Base-by-base conservation (phyloP, 2,113 vertebrate species). In the Mormyrus iriodes region DNA sequence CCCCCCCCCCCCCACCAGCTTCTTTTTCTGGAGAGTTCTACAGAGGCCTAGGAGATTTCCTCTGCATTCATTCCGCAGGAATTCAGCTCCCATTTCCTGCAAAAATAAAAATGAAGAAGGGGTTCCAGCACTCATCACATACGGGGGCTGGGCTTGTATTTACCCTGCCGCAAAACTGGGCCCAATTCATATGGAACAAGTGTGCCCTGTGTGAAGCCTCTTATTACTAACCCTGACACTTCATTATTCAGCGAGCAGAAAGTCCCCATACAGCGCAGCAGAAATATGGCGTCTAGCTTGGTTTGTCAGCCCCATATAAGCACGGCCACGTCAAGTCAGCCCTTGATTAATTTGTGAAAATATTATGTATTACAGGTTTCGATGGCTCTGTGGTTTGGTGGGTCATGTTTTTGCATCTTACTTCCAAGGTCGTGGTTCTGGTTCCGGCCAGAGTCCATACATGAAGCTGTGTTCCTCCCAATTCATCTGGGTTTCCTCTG, bases 21-120 rank as follows among this genome's bases (percentile, higher is more conserved):
- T 92, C 93, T 93, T 93, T 91, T 94, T 92, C 93, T 90, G 88
- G 90, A 93, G 94, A 91, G 91, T 94, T 94, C 94, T 91, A 92
- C 92, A 94, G 94, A 94, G 93, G 95, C 93, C 96, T 95, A 96
- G 95, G 97, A 97, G 96, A 97, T 97, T 98, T 98, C 98, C 98
- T 97, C 96, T 96, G 96, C 96, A 97, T 96, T 97, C 96, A 93
- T 97, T 97, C 95, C 92, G 93, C 96, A 98, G 97, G 97, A 97
- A 98, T 97, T 95, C 97, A 96, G 96, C 95, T 96, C 95, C 96
- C 95, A 97, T 98, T 98, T 98, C 97, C 97, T 97, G 96, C 94
- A 91, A 89, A 79, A 92, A 93, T 90, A 89, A 53, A 91, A 92
- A 93, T 24, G 82, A 69, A 90, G 53, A 58, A 46, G 42, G 73